Evolutionary conservation across 2,113 vertebrate species (phyloP).

Genomic region (Corvus cornix): DNA sequence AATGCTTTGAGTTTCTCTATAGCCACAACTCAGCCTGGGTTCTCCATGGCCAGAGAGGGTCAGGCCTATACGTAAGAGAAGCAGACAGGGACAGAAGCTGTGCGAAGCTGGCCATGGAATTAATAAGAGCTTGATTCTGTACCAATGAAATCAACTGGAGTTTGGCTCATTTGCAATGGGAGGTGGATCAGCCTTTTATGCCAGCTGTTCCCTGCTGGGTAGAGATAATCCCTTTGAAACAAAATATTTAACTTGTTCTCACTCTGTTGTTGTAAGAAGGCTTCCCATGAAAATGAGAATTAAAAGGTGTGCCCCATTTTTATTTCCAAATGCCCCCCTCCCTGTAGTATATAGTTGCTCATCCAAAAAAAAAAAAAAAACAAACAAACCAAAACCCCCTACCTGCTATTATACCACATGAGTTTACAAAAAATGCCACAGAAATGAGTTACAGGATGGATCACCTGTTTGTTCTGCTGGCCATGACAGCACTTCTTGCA

Average conservation of each 20-base stretch:
- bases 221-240: slow-evolving; percentile 58
- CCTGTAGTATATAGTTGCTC: not conserved
- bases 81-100: not conserved
- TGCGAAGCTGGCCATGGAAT: slow-evolving; percentile 8
- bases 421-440: not conserved
- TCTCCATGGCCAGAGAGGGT: not conserved
- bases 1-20: not conserved
- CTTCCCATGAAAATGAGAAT: slow-evolving; percentile 26
- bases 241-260: slow-evolving; percentile 61
- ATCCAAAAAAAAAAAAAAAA: not conserved
- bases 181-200: slow-evolving; percentile 15
- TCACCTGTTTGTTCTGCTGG: not conserved
- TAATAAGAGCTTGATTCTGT: slow-evolving; percentile 40
- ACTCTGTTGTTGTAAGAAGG: slow-evolving; percentile 31
- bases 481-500: not conserved
- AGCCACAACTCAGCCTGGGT: not conserved
- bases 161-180: slow-evolving; percentile 41
- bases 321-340: not conserved
- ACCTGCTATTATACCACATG: not conserved
- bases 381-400: no score
- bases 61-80: not conserved
- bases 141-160: slow-evolving; percentile 33
- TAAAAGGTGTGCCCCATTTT: slow-evolving; percentile 21
- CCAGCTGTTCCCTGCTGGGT: slow-evolving; percentile 52
- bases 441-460: not conserved